A percentile compares a stretch with the other conserved stretches of the same genome.
Conservation (phyloP, 2,113 vertebrate genomes). For the Raphicerus campestris region DNA sequence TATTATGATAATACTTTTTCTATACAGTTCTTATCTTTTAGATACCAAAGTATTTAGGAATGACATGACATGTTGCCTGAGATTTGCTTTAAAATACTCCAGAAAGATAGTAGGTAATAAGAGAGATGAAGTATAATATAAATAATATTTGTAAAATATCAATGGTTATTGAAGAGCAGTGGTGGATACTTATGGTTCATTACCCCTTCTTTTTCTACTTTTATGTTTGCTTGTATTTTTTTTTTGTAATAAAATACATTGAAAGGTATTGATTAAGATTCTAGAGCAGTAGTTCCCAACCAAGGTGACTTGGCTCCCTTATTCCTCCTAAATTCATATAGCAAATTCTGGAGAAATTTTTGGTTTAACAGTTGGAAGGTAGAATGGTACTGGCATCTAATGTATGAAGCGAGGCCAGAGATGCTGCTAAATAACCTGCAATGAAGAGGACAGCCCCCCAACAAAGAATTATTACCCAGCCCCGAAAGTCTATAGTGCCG, state of each 20-base stretch:
- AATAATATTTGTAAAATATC: neutral
- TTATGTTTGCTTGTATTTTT: neutral
- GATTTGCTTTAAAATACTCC: neutral
- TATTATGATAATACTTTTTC: neutral
- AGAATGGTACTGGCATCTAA: neutral
- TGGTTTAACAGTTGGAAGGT: neutral
- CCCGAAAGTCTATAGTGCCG: neutral
- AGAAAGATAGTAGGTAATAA: neutral
- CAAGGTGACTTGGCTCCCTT: neutral
- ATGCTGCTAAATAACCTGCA: neutral
- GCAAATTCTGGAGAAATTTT: neutral
- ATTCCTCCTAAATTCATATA: neutral
- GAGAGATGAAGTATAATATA: neutral
- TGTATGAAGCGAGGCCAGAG: neutral
- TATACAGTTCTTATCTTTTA: neutral
- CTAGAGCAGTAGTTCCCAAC: neutral
- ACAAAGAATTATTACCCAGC: neutral
- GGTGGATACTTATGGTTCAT: neutral
- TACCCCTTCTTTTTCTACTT: neutral
- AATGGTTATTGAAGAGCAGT: neutral
- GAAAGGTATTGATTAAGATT: neutral
- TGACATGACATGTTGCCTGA: neutral
- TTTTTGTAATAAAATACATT: neutral
- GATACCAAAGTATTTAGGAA: neutral
- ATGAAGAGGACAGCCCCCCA: neutral